Conservation (phyloP, 2,888 invertebrate genomes). For the Acleris cristana region DNA sequence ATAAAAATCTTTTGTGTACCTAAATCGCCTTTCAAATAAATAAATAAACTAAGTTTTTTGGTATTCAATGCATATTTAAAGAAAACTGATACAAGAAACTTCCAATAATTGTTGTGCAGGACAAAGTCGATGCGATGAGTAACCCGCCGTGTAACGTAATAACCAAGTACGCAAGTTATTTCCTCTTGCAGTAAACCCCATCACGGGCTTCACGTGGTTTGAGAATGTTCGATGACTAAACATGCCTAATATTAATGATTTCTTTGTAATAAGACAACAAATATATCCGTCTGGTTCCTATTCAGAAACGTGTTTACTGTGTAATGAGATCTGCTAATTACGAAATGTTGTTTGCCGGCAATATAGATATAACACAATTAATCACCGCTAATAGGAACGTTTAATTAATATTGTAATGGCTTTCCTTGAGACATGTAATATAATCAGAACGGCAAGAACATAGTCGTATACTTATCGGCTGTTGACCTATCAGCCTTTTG, state of each 20-base stretch:
- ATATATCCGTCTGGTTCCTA: slow-evolving; percentile 4
- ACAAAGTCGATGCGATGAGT: background rate
- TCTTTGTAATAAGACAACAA: slow-evolving; percentile 26
- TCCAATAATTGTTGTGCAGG: background rate
- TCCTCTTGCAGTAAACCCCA: background rate
- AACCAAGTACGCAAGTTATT: background rate
- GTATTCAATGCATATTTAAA: no score
- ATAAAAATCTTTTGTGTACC: no score
- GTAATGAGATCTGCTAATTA: slow-evolving; percentile 26
- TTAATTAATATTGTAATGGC: slow-evolving; percentile 29
- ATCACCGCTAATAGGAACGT: slow-evolving; percentile 24
- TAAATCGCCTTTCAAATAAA: no score
- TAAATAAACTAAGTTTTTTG: no score
- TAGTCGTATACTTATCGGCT: slow-evolving; percentile 24
- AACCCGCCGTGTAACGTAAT: no score
- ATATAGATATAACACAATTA: slow-evolving; percentile 21
- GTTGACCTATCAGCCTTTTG: slow-evolving; percentile 22
- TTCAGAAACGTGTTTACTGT: slow-evolving; percentile 22
- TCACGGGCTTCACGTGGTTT: background rate
- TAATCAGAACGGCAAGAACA: background rate
- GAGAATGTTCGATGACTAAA: background rate
- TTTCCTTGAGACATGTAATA: slow-evolving; percentile 28
- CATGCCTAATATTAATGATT: slow-evolving; percentile 10
- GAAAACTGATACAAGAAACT: background rate
- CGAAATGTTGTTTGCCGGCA: slow-evolving; percentile 28